Evolutionary conservation across 2,113 vertebrate species (phyloP), one percentile per base, ranked within the genome.

Genomic region (Bambusicola thoracicus): DNA sequence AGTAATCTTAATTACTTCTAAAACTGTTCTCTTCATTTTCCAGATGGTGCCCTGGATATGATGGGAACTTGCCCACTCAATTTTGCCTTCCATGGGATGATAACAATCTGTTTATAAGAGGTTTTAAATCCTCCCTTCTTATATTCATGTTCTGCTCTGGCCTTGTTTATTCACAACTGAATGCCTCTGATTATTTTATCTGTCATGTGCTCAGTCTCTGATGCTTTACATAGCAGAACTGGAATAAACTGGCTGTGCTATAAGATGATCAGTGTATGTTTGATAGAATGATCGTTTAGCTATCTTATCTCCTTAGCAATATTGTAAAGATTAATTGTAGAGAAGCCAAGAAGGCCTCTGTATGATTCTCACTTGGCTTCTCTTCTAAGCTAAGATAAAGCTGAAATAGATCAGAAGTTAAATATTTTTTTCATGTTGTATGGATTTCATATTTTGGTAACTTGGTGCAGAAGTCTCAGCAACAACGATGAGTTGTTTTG

Each of bases 181-280:
- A 87, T 94, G 40, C 44, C 56, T 82, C 76, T 94, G 67, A 83
- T 85, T 93, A 75, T 94, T 96, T 95, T 82, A 92, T 82, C 36
- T 84, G 65, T 94, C 11, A 29, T 68, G 44, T 85, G 85, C 49
- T 93, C 20, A 10, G 53, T 81, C 62, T 88, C 91, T 92, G 70
- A 83, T 87, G 83, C 56, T 94, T 90, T 94, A 61, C 48, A 2
- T 53, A 30, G 76, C 32, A 81, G 62, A 92, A 89, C 67, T 89
- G 88, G 44, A 94, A 90, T 89, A 91, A 89, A 91, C 82, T 91
- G 81, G 18, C 46, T 66, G 19, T 63, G 40, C 79, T 91, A 1
- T 75, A 44, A 72, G 67, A 76, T 73, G 38, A 78, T 84, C 84
- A 21, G 16, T 65, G n/a, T 86, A 32, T 85, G 77, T 36, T 88